A percentile compares a stretch with the other conserved stretches of the same genome.
phyloP scores from a whole-genome alignment of 2,797 vertebrate species.

The Enteromius paludinosus region DNA sequence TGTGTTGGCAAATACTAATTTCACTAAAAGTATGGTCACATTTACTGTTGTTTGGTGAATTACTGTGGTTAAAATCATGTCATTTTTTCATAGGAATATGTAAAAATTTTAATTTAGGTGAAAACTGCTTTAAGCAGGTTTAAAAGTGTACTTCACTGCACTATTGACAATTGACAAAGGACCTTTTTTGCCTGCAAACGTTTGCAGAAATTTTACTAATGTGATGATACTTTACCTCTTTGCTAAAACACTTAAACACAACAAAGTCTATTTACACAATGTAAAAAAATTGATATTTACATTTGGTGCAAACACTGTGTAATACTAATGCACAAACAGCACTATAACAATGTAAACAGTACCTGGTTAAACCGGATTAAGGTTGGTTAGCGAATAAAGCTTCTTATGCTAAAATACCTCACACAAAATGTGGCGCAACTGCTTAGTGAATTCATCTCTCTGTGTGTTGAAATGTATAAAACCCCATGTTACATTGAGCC shows the following conservation, averaged over 20 bases:
- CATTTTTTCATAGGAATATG: neutral
- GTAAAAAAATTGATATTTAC: neutral
- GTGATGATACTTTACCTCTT: neutral
- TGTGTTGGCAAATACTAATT: neutral
- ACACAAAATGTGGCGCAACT: neutral
- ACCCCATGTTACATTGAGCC: neutral
- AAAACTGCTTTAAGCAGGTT: neutral
- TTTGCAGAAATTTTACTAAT: neutral
- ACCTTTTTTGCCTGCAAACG: neutral
- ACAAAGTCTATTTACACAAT: neutral
- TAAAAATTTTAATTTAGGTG: neutral
- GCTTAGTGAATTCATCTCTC: neutral
- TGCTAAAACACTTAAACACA: neutral
- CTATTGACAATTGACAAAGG: neutral
- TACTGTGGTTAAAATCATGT: neutral
- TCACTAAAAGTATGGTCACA: neutral
- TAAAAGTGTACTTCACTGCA: neutral
- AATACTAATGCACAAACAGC: neutral
- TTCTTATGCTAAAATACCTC: conserved; percentile 1
- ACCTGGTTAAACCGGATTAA: neutral
- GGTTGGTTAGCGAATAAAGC: neutral
- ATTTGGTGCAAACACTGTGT: neutral
- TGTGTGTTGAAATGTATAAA: neutral
- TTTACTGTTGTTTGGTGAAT: neutral
- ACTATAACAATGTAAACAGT: neutral